Evolutionary conservation across 2,888 invertebrate species (phyloP).

Genomic region (Anarsia innoxiella): DNA sequence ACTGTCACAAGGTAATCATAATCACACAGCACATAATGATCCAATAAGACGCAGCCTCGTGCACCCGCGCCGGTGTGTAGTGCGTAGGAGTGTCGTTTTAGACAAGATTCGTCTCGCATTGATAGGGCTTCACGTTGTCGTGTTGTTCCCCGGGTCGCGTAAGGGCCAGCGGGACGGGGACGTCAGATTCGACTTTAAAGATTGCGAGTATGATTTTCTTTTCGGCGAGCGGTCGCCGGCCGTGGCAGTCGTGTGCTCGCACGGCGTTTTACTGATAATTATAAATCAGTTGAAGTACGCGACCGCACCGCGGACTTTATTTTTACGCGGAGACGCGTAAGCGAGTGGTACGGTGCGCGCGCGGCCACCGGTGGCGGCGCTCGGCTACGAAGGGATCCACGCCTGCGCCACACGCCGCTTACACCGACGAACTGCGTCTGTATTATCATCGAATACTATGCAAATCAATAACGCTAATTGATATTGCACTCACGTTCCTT

Average conservation of each 20-base stretch:
- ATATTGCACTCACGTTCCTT: constrained; percentile 60
- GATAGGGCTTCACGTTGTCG: constrained; percentile 42
- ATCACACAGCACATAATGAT: constrained; percentile 48
- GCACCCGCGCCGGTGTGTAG: constrained; percentile 44
- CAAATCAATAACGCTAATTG: constrained; percentile 62
- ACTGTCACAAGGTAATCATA: constrained; percentile 49
- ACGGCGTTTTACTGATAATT: constrained; percentile 74
- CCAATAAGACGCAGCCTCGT: constrained; percentile 37
- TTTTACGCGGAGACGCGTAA: constrained; percentile 71
- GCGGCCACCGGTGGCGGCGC: constrained; percentile 36
- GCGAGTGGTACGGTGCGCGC: constrained; percentile 57
- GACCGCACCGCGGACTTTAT: constrained; percentile 69
- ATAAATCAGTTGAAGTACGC: constrained; percentile 72
- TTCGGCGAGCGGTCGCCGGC: constrained; percentile 59
- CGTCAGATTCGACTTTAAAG: constrained; percentile 42
- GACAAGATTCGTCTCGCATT: constrained; percentile 32
- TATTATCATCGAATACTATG: constrained; percentile 55
- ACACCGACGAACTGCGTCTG: constrained; percentile 42
- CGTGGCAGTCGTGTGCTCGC: constrained; percentile 66
- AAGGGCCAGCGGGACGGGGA: constrained; percentile 45
- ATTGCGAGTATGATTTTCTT: constrained; percentile 51
- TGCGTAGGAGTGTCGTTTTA: constrained; percentile 51
- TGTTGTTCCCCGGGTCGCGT: constrained; percentile 26
- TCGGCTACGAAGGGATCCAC: constrained; percentile 53
- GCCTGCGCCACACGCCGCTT: constrained; percentile 35